Evolutionary conservation across 2,113 vertebrate species (phyloP).

Genomic region (Microtus richardsoni): DNA sequence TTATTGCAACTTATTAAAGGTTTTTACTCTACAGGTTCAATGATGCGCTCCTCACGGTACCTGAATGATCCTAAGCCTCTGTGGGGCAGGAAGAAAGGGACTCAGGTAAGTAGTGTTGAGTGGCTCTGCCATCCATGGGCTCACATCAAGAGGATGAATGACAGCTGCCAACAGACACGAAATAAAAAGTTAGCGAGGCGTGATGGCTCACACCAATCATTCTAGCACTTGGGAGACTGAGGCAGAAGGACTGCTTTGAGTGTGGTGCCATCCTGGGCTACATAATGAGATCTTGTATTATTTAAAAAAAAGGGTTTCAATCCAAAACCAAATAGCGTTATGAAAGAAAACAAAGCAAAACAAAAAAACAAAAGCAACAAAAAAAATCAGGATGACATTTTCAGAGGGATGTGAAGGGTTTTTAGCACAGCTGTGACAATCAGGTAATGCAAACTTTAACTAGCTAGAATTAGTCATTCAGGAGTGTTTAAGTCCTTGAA

Average conservation of each 20-base stretch:
- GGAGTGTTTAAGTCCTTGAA: not conserved
- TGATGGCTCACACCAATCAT: too few species aligned
- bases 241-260: not conserved
- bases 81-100: not conserved
- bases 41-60: too few species aligned
- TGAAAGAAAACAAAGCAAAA: not conserved
- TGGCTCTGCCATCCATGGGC: too few species aligned
- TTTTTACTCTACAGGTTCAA: not conserved
- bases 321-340: not conserved
- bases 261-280: not conserved
- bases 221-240: not conserved
- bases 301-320: not conserved
- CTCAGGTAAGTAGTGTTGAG: not conserved
- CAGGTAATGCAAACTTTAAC: too few species aligned
- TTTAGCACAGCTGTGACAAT: not conserved
- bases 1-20: not conserved
- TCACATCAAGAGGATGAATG: not conserved
- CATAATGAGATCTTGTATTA: not conserved
- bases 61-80: fast-evolving
- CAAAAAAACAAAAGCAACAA: not conserved
- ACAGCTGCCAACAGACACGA: not conserved
- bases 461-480: not conserved
- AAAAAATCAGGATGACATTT: not conserved
- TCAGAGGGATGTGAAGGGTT: not conserved
- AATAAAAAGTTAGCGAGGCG: too few species aligned